Conservation (phyloP, 1,140 invertebrate genomes). For the Drosophila elegans region DNA sequence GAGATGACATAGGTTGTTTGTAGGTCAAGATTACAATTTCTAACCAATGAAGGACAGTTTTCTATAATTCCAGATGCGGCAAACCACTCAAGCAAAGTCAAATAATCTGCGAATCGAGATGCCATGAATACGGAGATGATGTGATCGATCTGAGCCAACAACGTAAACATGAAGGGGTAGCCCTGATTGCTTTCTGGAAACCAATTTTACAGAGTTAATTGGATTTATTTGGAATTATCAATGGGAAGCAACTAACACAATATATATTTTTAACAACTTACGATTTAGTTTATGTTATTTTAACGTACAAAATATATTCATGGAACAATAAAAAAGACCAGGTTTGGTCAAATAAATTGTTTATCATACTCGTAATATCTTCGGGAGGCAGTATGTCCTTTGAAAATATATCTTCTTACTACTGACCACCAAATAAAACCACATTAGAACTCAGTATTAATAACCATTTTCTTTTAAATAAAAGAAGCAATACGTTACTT, state of each 20-base stretch:
- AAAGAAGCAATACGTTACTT: no score
- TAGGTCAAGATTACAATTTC: constrained; percentile 39
- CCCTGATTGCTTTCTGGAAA: background rate
- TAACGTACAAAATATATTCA: background rate
- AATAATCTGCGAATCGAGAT: background rate
- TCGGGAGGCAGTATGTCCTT: no score
- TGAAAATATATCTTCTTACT: no score
- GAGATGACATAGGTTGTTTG: constrained; percentile 42
- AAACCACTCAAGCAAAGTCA: constrained; percentile 1
- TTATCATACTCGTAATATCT: no score
- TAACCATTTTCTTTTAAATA: no score
- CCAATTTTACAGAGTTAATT: background rate
- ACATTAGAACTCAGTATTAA: no score
- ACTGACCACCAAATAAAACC: no score
- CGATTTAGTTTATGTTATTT: background rate
- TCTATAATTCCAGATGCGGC: constrained; percentile 30
- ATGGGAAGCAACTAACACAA: background rate
- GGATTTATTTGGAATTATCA: background rate
- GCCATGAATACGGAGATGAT: background rate
- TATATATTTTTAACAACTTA: background rate
- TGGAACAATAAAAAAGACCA: no score
- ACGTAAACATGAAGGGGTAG: background rate
- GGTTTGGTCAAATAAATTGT: no score
- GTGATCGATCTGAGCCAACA: background rate
- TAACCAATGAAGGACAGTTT: constrained; percentile 21